Evolutionary conservation across 2,888 invertebrate species (phyloP), one percentile per base, ranked within the genome.

Genomic region (Smittia aterrima): DNA sequence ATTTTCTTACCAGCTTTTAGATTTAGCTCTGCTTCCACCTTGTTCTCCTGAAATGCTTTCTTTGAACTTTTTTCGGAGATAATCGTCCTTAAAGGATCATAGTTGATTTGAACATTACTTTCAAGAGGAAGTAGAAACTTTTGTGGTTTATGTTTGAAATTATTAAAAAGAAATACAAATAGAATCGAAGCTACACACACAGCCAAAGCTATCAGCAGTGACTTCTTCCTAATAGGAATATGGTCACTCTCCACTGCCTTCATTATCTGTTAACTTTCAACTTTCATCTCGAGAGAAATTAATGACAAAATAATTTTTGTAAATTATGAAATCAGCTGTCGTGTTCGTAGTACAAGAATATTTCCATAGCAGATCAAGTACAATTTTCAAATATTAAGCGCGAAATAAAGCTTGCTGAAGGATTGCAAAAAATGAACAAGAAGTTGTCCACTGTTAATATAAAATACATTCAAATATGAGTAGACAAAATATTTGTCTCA

Each of bases 1-100:
- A n/a, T n/a, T n/a, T n/a, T n/a, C n/a, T n/a, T n/a, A n/a, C n/a
- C n/a, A n/a, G 95, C 88, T 77, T 92, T 90, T 73, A 96, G 81
- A 0, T 95, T 92, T 47, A 90, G 89, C n/a, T 93, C 85, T 0
- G 96, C 95, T 84, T 97, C 96, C 25, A 81, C 81, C 13, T 24
- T 24, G 20, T 72, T 72, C 3, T 72, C 72, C n/a, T 58, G 20
- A 18, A 62, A 18, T 38, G 32, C 22, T 53, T 18, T 32, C 58
- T 62, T 58, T 20, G 58, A 13, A 0, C 3, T 20, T 13, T 16
- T 18, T n/a, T 38, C 58, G 1, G 54, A 25, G 24, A 70, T 18
- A 24, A 41, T 40, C 13, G 53, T 24, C 20, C 24, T 13, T 1
- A 72, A 0, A 1, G 72, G 72, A 72, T 72, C 72, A 11, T 72